Percentiles rank a stretch among this genome's conserved stretches.
These are phyloP conservation scores for Leptinotarsa haldemani DNA, from an alignment of 2,888 invertebrate genomes.

Conservation along the genomic window DNA sequence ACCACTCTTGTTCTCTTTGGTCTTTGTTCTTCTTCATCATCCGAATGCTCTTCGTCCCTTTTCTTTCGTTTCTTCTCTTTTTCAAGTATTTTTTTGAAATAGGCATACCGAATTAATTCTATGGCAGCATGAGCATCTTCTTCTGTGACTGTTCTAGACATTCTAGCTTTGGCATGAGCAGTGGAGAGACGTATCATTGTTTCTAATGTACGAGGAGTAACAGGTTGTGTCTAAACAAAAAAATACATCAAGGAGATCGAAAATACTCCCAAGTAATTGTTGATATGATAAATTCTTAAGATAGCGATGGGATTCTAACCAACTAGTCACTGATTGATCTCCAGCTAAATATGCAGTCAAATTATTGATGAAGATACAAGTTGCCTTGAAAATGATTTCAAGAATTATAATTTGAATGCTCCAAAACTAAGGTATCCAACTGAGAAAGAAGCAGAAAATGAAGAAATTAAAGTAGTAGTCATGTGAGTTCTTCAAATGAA, in stretches of 20 bases:
- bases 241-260: not conserved
- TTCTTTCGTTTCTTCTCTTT: constrained; percentile 79
- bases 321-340: no score
- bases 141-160: constrained; percentile 85
- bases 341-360: no score
- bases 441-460: no score
- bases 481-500: no score
- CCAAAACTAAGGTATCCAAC: no score
- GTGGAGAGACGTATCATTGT: constrained; percentile 97
- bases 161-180: constrained; percentile 95
- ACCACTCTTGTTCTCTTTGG: constrained; percentile 46
- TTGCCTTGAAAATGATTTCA: no score
- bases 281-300: no score
- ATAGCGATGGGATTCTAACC: no score
- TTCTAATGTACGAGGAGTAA: constrained; percentile 95
- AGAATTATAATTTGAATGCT: no score
- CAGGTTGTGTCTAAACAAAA: constrained; percentile 87
- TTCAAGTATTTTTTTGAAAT: constrained; percentile 92
- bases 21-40: constrained; percentile 61
- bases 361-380: no score
- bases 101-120: constrained; percentile 93
- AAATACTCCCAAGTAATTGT: not conserved
- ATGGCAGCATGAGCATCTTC: constrained; percentile 93
- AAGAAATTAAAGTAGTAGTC: no score
- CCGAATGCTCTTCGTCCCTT: constrained; percentile 66